These are phyloP conservation scores for Trididemnum nubilum DNA, from an alignment of 23 tunicate species.

Conservation along the genomic window DNA sequence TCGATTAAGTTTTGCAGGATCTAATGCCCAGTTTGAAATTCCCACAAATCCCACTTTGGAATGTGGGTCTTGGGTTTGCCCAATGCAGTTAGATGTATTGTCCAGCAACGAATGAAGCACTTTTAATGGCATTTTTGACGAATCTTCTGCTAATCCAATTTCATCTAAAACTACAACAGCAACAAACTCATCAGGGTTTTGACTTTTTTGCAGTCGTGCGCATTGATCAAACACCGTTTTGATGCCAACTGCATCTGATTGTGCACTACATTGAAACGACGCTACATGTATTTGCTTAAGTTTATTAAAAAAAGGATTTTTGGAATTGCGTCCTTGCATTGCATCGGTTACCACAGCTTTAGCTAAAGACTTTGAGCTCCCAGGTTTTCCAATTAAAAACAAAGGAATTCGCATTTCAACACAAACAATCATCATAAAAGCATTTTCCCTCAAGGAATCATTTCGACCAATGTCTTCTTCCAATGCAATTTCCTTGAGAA, in stretches of 20 bases:
- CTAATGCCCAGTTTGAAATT: slow-evolving; percentile 92
- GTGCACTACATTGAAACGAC: slow-evolving; percentile 78
- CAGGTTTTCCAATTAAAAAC: slow-evolving; percentile 73
- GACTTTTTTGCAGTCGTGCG: slow-evolving; percentile 47
- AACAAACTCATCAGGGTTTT: slow-evolving; percentile 39
- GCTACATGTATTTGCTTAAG: slow-evolving; percentile 62
- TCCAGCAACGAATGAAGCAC: slow-evolving; percentile 75
- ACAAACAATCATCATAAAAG: slow-evolving; percentile 54
- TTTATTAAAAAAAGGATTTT: slow-evolving; percentile 27
- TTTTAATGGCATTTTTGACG: slow-evolving; percentile 72
- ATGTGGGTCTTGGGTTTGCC: neutral
- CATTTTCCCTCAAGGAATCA: slow-evolving; percentile 72
- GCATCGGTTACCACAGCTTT: slow-evolving; percentile 63
- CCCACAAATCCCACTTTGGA: slow-evolving; percentile 83
- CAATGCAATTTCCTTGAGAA: slow-evolving; percentile 29
- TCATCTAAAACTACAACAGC: slow-evolving; percentile 79
- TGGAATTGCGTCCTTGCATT: slow-evolving; percentile 59
- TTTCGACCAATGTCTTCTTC: slow-evolving; percentile 56
- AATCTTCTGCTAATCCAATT: slow-evolving; percentile 80
- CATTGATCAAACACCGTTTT: slow-evolving; percentile 66
- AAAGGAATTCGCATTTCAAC: slow-evolving; percentile 72
- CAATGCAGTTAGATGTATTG: slow-evolving; percentile 33
- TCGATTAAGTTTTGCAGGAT: slow-evolving; percentile 91
- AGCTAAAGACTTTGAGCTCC: slow-evolving; percentile 70
- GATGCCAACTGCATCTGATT: slow-evolving; percentile 66